phyloP scores from a whole-genome alignment of 2,797 vertebrate genomes.

The Loris lydekkerianus region DNA sequence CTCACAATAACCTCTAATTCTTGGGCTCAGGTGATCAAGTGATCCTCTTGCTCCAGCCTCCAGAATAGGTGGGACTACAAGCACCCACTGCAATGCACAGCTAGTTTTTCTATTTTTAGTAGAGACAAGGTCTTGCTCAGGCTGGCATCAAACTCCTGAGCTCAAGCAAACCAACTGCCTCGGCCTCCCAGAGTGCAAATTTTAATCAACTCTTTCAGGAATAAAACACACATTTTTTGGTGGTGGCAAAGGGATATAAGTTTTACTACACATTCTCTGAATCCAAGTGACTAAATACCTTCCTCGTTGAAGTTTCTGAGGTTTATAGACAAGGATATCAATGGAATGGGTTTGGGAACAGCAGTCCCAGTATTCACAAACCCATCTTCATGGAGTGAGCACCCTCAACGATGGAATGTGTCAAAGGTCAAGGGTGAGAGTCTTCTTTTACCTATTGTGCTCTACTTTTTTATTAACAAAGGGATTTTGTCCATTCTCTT shows the following conservation, averaged over 20 bases:
- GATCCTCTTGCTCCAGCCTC: no score
- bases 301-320: neutral
- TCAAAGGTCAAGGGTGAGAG: neutral
- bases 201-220: conserved; percentile 26
- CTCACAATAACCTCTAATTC: no score
- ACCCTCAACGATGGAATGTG: accelerated
- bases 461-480: neutral
- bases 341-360: neutral
- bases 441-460: neutral
- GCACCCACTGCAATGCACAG: no score
- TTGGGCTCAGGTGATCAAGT: no score
- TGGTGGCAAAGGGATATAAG: neutral
- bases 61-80: no score
- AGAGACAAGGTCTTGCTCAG: no score
- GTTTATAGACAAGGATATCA: neutral
- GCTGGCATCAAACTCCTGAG: no score
- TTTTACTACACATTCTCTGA: neutral
- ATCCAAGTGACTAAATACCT: neutral
- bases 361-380: neutral
- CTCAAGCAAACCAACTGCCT: no score
- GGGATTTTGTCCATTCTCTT: neutral
- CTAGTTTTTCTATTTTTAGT: no score
- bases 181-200: neutral
- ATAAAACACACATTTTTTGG: neutral
- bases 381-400: neutral